A percentile compares a stretch with the other conserved stretches of the same genome.
These are phyloP conservation scores for Herminia tarsipennalis DNA, from an alignment of 2,888 invertebrate genomes.

Conservation along the genomic window DNA sequence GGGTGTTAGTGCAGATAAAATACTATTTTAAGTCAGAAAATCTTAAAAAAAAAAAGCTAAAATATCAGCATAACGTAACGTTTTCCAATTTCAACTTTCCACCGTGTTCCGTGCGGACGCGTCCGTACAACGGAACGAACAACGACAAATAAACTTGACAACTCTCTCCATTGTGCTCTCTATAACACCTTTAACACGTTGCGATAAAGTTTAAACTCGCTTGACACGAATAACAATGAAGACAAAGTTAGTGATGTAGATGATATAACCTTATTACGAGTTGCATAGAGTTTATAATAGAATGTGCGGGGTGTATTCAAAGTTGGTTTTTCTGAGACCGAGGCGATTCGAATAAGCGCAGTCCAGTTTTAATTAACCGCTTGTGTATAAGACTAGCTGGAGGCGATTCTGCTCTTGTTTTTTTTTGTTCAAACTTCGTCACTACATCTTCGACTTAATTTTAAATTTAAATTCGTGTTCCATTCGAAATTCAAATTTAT, in stretches of 20 bases:
- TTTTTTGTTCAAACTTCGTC: constrained; percentile 31
- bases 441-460: constrained; percentile 7
- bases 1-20: no score
- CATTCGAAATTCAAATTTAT: no score
- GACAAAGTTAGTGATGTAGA: constrained; percentile 22
- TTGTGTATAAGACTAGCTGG: constrained; percentile 18
- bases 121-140: constrained; percentile 34
- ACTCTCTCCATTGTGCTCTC: constrained; percentile 4
- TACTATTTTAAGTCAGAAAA: no score
- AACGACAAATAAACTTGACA: constrained; percentile 29
- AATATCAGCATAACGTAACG: constrained; percentile 35
- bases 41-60: constrained; percentile 7
- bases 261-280: constrained; percentile 20
- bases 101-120: constrained; percentile 33
- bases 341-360: not conserved
- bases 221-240: constrained; percentile 16
- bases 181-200: constrained; percentile 12
- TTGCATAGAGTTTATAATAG: constrained; percentile 22
- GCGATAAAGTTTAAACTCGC: constrained; percentile 32
- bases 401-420: constrained; percentile 22
- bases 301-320: constrained; percentile 4
- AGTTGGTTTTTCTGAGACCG: constrained; percentile 16
- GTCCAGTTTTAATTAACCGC: constrained; percentile 44
- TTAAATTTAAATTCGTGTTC: not conserved
- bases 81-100: constrained; percentile 56